Percentiles rank a stretch among this genome's conserved stretches.
Evolutionary conservation across 2,113 vertebrate genomes (phyloP).

Genomic region (Hiodon tergisus): DNA sequence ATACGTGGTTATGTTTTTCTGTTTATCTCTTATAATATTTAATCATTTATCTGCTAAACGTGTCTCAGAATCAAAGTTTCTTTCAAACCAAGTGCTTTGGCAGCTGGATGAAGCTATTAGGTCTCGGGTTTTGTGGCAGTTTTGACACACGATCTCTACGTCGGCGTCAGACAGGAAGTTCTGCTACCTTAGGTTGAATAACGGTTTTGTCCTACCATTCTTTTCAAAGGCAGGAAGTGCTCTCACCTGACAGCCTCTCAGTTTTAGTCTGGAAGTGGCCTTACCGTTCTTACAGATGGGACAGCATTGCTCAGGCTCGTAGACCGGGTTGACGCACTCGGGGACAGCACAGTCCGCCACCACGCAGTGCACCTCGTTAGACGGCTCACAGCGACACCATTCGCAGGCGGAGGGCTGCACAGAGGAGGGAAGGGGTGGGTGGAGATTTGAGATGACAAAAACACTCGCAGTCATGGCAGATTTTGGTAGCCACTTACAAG

Average conservation of each 20-base stretch:
- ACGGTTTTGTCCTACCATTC: too few species aligned
- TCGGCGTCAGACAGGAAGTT: too few species aligned
- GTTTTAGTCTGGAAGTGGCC: slow-evolving; percentile 41
- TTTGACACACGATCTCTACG: too few species aligned
- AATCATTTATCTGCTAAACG: too few species aligned
- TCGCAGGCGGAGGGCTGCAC: slow-evolving; percentile 77
- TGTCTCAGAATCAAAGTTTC: too few species aligned
- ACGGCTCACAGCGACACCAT: slow-evolving; percentile 99
- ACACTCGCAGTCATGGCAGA: background rate
- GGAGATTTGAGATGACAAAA: background rate
- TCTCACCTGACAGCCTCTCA: background rate
- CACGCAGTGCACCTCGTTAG: slow-evolving; percentile 99
- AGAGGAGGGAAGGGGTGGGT: slow-evolving; percentile 38
- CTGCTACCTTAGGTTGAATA: too few species aligned
- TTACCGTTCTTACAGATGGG: slow-evolving; percentile 99
- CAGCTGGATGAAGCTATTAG: too few species aligned
- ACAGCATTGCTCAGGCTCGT: slow-evolving; percentile 98
- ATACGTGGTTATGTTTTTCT: too few species aligned
- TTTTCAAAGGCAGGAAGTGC: too few species aligned
- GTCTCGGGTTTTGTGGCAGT: too few species aligned
- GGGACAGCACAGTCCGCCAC: slow-evolving; percentile 98
- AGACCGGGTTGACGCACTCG: slow-evolving; percentile 98
- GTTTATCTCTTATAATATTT: too few species aligned
- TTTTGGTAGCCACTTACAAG: background rate
- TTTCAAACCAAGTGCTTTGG: too few species aligned